A percentile compares a stretch with the other conserved stretches of the same genome.
Conservation (phyloP, 2,888 invertebrate genomes). For the Poecilobothrus nobilitatus region DNA sequence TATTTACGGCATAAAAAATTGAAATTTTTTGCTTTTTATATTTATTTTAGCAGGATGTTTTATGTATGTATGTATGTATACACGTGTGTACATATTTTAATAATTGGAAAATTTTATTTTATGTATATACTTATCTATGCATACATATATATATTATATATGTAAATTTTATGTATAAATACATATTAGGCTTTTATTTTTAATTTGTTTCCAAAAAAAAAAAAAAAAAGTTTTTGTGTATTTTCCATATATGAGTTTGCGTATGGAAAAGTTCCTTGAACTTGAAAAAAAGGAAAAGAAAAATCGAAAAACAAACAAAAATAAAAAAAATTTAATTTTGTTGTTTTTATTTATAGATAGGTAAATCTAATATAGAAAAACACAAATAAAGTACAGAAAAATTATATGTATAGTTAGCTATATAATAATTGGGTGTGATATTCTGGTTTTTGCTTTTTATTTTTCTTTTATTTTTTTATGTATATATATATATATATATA, state of each 20-base stretch:
- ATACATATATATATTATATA: neutral
- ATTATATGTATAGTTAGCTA: too few relatives aligned
- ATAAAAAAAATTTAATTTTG: too few relatives aligned
- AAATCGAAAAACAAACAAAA: neutral
- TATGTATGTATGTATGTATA: too few relatives aligned
- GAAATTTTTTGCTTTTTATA: neutral
- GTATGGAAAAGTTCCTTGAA: conserved; percentile 1
- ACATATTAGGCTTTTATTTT: neutral
- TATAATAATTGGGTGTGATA: too few relatives aligned
- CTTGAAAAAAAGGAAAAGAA: neutral
- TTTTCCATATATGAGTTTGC: neutral
- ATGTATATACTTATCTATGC: neutral
- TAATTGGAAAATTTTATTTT: neutral
- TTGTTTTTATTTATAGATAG: neutral
- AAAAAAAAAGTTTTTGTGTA: neutral
- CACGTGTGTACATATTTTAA: neutral
- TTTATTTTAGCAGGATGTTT: neutral
- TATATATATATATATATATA: too few relatives aligned
- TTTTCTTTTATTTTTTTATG: too few relatives aligned
- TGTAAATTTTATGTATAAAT: neutral
- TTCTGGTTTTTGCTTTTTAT: too few relatives aligned
- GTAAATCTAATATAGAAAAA: too few relatives aligned
- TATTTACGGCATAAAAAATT: neutral
- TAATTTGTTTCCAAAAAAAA: too few relatives aligned
- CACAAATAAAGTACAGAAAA: too few relatives aligned